Conservation (phyloP, 1,140 invertebrate genomes). For the Lordiphosa mommai region DNA sequence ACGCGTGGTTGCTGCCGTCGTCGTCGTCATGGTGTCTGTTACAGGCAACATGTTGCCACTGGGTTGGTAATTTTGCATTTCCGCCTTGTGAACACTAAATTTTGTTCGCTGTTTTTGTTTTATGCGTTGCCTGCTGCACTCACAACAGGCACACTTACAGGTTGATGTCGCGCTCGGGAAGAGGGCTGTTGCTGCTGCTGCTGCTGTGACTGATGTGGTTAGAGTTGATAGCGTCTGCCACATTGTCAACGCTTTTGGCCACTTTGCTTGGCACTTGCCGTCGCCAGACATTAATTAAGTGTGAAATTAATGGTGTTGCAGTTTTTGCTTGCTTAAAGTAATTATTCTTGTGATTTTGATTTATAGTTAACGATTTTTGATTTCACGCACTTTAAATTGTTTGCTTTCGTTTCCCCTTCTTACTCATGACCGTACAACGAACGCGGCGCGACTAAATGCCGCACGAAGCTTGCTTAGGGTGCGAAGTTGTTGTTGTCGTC, state of each 20-base stretch:
- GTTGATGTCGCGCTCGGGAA: constrained; percentile 17
- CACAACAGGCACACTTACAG: constrained; percentile 28
- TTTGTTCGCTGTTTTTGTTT: constrained; percentile 27
- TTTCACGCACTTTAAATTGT: neutral
- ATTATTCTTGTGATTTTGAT: too few relatives aligned
- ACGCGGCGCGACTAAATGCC: constrained; percentile 49
- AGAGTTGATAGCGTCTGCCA: constrained; percentile 67
- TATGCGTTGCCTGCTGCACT: constrained; percentile 21
- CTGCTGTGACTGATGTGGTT: constrained; percentile 51
- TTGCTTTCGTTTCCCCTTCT: neutral
- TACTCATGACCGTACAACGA: constrained; percentile 21
- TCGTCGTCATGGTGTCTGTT: constrained; percentile 33
- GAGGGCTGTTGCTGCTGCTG: neutral
- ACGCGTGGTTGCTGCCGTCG: constrained; percentile 22
- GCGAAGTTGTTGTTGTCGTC: constrained; percentile 45
- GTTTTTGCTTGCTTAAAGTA: constrained; percentile 17
- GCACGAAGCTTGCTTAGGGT: constrained; percentile 25
- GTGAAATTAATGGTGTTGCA: constrained; percentile 54
- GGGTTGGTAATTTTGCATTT: constrained; percentile 53
- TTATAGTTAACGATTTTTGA: neutral
- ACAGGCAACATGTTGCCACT: constrained; percentile 52
- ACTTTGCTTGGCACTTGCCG: constrained; percentile 23
- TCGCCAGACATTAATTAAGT: constrained; percentile 67
- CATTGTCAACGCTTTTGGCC: constrained; percentile 59
- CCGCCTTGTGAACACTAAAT: constrained; percentile 45